These are phyloP conservation scores for Mixornis gularis DNA, from an alignment of 2,113 vertebrate genomes.

Conservation along the genomic window DNA sequence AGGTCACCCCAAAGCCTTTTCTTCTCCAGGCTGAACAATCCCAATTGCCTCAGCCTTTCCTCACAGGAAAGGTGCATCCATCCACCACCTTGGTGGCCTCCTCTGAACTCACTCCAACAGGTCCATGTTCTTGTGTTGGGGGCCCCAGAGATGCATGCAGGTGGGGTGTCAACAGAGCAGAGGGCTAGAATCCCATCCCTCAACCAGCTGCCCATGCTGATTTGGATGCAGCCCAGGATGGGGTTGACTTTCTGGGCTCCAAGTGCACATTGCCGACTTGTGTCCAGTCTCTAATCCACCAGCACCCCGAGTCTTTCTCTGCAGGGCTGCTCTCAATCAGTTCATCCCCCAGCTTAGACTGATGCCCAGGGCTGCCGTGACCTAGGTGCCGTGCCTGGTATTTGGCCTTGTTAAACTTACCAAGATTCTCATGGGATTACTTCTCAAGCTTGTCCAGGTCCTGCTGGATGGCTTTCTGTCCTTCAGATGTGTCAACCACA, in stretches of 20 bases:
- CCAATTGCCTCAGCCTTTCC: background rate
- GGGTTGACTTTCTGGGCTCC: background rate
- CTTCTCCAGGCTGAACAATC: background rate
- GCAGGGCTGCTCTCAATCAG: accelerated
- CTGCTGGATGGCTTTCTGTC: background rate
- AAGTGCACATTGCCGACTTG: background rate
- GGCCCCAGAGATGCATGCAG: background rate
- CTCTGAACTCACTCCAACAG: background rate
- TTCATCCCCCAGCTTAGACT: background rate
- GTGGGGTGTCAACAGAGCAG: background rate
- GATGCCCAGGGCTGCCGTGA: background rate
- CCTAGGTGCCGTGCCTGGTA: background rate
- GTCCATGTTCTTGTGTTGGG: background rate
- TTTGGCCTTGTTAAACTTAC: background rate
- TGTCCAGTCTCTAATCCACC: background rate
- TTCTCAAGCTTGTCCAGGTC: background rate
- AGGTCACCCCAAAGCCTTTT: background rate
- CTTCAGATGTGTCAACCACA: background rate
- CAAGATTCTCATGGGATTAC: background rate
- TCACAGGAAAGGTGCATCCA: background rate
- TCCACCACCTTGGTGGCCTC: background rate
- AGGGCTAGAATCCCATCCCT: background rate
- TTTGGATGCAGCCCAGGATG: background rate
- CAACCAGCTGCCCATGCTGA: background rate
- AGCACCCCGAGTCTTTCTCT: background rate